Percentiles rank a stretch among this genome's conserved stretches.
phyloP scores from a whole-genome alignment of 37 sponge, comb jelly and placozoan species.

The Spongilla lacustris region DNA sequence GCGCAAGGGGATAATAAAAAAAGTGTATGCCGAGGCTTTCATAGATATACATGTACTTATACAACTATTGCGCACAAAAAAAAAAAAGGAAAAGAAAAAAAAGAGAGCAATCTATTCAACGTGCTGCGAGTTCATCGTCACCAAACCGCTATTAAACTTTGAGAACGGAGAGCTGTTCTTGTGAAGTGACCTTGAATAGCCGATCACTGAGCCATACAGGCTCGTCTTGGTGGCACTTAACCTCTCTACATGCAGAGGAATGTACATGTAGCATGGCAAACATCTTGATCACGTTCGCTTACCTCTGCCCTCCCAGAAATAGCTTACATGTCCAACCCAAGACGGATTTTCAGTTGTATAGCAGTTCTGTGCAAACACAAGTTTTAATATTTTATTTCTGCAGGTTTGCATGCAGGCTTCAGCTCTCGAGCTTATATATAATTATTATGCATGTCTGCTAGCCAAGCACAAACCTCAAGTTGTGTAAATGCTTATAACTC shows the following conservation, averaged over 20 bases:
- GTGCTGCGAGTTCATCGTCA: slow-evolving; percentile 8
- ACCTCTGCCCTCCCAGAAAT: slow-evolving; percentile 72
- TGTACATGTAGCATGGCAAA: not conserved
- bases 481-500: too few species aligned
- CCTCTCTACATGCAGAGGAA: slow-evolving; percentile 41
- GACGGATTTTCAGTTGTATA: slow-evolving; percentile 10
- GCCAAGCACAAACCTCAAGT: too few species aligned
- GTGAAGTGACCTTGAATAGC: slow-evolving; percentile 45
- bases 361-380: slow-evolving; percentile 36
- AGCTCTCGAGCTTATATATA: too few species aligned
- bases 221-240: slow-evolving; percentile 46
- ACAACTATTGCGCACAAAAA: not conserved
- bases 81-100: not conserved
- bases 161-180: slow-evolving; percentile 59
- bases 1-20: too few species aligned
- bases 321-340: slow-evolving; percentile 72
- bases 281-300: not conserved
- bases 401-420: too few species aligned
- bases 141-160: slow-evolving; percentile 64
- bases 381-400: too few species aligned
- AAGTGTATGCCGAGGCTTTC: too few species aligned
- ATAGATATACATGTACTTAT: too few species aligned
- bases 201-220: slow-evolving; percentile 20
- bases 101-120: not conserved
- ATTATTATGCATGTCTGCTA: slow-evolving; percentile 12